phyloP scores from a whole-genome alignment of 2,113 vertebrate species.

The Fulmarus glacialis region DNA sequence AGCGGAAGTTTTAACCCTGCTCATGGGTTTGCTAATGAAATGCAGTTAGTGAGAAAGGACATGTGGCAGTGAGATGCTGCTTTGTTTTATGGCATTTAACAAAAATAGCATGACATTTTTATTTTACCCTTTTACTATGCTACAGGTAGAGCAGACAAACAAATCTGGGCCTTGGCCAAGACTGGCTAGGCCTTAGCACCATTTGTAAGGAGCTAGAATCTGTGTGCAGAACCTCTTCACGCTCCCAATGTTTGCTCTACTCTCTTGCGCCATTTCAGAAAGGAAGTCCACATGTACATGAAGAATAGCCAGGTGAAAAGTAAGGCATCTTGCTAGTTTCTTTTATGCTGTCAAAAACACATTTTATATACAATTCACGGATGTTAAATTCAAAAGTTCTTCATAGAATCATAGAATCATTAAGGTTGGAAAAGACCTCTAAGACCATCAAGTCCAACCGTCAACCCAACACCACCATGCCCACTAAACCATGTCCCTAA shows the following conservation, averaged over 20 bases:
- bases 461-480: too few species aligned
- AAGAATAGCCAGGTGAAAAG: neutral
- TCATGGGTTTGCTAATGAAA: neutral
- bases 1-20: neutral
- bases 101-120: neutral
- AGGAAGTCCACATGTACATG: neutral
- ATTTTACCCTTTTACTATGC: neutral
- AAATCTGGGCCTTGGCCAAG: neutral
- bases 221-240: neutral
- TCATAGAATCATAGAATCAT: too few species aligned
- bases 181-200: neutral
- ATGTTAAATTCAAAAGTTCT: neutral
- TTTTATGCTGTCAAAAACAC: neutral
- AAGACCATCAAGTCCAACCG: too few species aligned
- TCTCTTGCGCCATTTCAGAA: neutral
- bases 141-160: neutral
- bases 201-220: neutral
- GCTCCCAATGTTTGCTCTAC: fast-evolving
- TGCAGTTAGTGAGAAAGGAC: neutral
- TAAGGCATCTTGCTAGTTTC: neutral
- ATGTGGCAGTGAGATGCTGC: neutral
- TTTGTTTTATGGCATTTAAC: neutral
- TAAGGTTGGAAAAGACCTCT: too few species aligned
- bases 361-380: neutral
- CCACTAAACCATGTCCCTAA: too few species aligned